Conservation (phyloP, 1,140 invertebrate genomes). For the Philotrypesis tridentata region DNA sequence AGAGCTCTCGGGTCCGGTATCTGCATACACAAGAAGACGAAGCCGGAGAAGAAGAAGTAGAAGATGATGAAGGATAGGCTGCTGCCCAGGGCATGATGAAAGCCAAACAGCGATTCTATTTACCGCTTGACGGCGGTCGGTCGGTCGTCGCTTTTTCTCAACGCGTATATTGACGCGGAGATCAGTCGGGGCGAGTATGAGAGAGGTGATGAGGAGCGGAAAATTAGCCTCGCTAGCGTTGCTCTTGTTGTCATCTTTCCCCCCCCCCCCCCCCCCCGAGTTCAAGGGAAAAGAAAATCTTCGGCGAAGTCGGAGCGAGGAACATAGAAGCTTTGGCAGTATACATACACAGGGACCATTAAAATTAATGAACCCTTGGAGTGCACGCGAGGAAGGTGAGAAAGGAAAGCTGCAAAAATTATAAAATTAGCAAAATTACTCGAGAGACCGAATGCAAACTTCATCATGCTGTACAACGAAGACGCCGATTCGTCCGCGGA, state of each 20-base stretch:
- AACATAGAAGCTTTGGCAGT: no score
- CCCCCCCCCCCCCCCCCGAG: no score
- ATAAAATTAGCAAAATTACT: neutral
- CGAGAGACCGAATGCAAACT: neutral
- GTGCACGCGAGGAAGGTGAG: no score
- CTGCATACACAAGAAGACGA: neutral
- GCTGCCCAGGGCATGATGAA: neutral
- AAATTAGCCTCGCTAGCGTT: neutral
- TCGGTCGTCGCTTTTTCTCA: neutral
- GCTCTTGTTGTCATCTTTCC: no score
- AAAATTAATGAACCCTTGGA: no score
- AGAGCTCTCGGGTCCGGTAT: neutral
- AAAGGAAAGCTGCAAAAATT: neutral
- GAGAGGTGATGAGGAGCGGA: neutral
- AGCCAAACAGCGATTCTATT: constrained; percentile 13
- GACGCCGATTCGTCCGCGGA: neutral
- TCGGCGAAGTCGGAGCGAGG: no score
- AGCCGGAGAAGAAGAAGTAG: neutral
- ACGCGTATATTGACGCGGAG: no score
- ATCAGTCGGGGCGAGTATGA: neutral
- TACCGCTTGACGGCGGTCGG: neutral
- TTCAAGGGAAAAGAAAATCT: no score
- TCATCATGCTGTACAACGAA: neutral
- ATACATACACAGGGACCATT: no score
- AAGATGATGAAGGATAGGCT: neutral